phyloP scores from a whole-genome alignment of 2,888 invertebrate genomes.

The Mylabris sibirica region DNA sequence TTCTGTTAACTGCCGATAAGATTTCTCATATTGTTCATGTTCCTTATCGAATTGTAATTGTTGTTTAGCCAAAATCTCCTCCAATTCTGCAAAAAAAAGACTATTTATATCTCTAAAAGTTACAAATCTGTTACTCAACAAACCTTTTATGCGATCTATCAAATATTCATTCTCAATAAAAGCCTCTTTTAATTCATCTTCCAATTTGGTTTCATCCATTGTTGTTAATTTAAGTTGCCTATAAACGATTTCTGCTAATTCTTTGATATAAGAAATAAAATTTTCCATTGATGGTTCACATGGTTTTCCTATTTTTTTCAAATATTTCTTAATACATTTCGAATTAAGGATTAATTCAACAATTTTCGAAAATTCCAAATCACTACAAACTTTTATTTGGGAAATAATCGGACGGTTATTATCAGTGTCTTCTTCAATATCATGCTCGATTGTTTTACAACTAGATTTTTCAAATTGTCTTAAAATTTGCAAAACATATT shows the following conservation, averaged over 20 bases:
- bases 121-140: not conserved
- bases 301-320: not conserved
- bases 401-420: not conserved
- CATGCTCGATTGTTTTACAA: not conserved
- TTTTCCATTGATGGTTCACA: not conserved
- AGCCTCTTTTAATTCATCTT: not conserved
- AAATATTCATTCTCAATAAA: not conserved
- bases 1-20: not conserved
- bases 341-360: not conserved
- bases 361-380: not conserved
- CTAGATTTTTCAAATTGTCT: not conserved
- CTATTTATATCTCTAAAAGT: too few relatives aligned
- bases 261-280: not conserved
- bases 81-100: conserved; percentile 3
- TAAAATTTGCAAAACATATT: not conserved
- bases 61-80: not conserved
- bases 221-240: not conserved
- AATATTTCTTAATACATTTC: not conserved
- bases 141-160: not conserved
- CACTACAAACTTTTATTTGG: not conserved
- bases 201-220: not conserved
- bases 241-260: not conserved
- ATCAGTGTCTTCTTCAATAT: not conserved
- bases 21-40: not conserved
- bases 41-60: not conserved